These are phyloP conservation scores for Plotosus lineatus DNA, from an alignment of 2,113 vertebrate genomes.

Conservation along the genomic window DNA sequence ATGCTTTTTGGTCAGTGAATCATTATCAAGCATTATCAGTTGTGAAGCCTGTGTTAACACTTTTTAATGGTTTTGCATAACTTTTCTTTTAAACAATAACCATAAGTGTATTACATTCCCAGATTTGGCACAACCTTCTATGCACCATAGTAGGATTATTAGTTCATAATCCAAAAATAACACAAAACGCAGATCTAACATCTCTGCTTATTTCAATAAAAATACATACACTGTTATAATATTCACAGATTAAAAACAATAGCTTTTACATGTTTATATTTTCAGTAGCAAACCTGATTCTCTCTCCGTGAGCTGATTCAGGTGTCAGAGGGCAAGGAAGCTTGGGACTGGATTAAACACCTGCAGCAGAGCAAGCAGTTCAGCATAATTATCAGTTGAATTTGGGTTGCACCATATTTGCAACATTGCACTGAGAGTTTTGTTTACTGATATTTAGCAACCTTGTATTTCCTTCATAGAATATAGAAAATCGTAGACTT, in stretches of 20 bases:
- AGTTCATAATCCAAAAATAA: background rate
- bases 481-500: background rate
- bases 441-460: background rate
- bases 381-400: background rate
- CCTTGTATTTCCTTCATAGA: background rate
- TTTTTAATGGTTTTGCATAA: background rate
- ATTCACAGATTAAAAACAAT: background rate
- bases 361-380: background rate
- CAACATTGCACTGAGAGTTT: background rate
- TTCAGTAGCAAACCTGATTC: background rate
- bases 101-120: background rate
- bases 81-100: background rate
- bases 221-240: background rate
- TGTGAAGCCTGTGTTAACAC: background rate
- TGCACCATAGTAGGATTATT: conserved; percentile 13
- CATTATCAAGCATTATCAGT: conserved; percentile 76
- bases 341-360: background rate
- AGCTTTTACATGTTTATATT: background rate
- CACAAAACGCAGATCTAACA: background rate
- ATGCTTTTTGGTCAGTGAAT: conserved; percentile 76
- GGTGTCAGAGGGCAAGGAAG: conserved; percentile 1
- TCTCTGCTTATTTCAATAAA: background rate
- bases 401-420: conserved; percentile 1
- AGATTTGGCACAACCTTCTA: conserved; percentile 24
- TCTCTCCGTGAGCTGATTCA: background rate